Conservation (phyloP, 2,797 vertebrate genomes). For the Valencia hispanica region DNA sequence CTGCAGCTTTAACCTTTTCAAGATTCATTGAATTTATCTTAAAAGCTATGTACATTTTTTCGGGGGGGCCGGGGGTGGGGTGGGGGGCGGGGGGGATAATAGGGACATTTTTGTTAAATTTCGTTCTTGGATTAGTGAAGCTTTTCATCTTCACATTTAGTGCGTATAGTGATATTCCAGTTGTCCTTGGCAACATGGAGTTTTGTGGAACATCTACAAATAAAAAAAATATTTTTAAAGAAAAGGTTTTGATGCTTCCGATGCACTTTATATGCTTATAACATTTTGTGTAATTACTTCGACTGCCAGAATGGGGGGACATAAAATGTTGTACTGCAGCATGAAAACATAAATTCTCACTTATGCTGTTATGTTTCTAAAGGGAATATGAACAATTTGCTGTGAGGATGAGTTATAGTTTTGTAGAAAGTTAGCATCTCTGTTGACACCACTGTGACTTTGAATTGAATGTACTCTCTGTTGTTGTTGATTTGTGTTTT, state of each 20-base stretch:
- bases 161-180: background rate
- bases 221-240: background rate
- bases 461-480: constrained; percentile 32
- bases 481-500: constrained; percentile 19
- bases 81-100: no score
- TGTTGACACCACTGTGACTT: constrained; percentile 40
- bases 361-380: background rate
- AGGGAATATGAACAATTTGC: constrained; percentile 1
- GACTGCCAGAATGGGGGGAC: constrained; percentile 7
- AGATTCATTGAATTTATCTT: no score
- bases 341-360: constrained; percentile 5
- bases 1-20: no score
- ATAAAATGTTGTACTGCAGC: background rate
- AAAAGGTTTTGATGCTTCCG: background rate
- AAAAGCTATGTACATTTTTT: no score
- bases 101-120: no score
- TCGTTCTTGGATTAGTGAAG: no score
- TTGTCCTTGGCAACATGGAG: background rate
- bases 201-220: background rate
- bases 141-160: no score
- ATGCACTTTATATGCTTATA: background rate
- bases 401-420: constrained; percentile 13
- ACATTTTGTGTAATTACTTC: background rate
- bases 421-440: constrained; percentile 23
- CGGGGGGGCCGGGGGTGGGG: no score